phyloP scores from a whole-genome alignment of 2,113 vertebrate genomes.

The Pseudolaguvia tuberculata region DNA sequence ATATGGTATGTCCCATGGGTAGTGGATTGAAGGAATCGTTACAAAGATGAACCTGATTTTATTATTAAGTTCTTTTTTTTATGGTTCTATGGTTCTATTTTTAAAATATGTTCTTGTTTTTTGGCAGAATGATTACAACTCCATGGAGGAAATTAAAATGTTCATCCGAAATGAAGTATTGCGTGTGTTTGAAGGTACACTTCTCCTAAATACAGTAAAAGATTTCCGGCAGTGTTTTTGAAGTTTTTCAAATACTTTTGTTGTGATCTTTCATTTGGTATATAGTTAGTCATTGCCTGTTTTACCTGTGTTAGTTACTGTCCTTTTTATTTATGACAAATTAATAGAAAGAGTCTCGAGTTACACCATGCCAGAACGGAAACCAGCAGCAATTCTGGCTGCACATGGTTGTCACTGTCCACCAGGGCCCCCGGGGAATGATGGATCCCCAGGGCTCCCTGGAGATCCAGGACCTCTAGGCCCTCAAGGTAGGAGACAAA shows the following conservation, averaged over 20 bases:
- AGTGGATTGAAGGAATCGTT: too few species aligned
- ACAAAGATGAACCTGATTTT: too few species aligned
- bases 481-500: slow-evolving; percentile 79
- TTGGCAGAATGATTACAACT: slow-evolving; percentile 72
- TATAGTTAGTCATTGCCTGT: background rate
- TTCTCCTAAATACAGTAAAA: background rate
- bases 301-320: slow-evolving; percentile 30
- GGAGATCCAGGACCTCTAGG: slow-evolving; percentile 81
- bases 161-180: slow-evolving; percentile 87
- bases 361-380: slow-evolving; percentile 73
- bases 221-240: background rate
- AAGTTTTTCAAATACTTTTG: background rate
- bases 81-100: background rate
- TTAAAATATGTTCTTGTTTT: background rate
- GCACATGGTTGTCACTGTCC: slow-evolving; percentile 76
- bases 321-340: background rate
- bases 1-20: too few species aligned
- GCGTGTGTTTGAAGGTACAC: slow-evolving; percentile 87
- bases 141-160: slow-evolving; percentile 86
- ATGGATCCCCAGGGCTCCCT: slow-evolving; percentile 82
- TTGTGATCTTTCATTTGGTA: background rate
- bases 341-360: slow-evolving; percentile 72
- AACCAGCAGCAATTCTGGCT: slow-evolving; percentile 84
- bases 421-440: slow-evolving; percentile 84
- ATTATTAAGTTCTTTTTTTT: too few species aligned